Percentiles rank a stretch among this genome's conserved stretches.
Conservation (phyloP, 2,797 vertebrate species). For the Neosilurus mollespiculum region DNA sequence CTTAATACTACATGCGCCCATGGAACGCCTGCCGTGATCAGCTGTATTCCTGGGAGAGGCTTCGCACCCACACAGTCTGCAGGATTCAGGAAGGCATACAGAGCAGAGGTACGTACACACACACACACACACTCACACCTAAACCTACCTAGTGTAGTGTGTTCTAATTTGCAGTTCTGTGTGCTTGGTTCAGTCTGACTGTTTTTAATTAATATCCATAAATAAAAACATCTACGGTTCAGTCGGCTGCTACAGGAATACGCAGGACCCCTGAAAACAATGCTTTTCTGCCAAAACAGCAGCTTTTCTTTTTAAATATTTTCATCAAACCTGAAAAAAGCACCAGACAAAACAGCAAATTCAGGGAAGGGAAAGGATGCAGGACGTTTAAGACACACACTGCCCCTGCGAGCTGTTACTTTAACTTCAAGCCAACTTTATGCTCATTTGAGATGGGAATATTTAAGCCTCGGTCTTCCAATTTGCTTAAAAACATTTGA, state of each 20-base stretch:
- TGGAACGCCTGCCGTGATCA: slow-evolving; percentile 86
- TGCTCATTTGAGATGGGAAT: background rate
- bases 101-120: slow-evolving; percentile 78
- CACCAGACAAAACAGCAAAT: background rate
- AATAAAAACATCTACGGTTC: background rate
- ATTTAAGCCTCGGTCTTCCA: background rate
- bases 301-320: too few species aligned
- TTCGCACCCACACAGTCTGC: slow-evolving; percentile 81
- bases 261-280: background rate
- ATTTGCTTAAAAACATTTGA: background rate
- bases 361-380: background rate
- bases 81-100: slow-evolving; percentile 90
- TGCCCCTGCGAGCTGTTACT: background rate
- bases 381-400: background rate
- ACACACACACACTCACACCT: slow-evolving; percentile 4
- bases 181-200: background rate
- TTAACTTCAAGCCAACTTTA: background rate
- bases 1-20: slow-evolving; percentile 76
- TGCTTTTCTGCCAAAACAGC: background rate
- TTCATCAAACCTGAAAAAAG: background rate
- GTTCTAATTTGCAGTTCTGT: background rate
- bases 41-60: slow-evolving; percentile 85
- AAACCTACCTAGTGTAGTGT: background rate
- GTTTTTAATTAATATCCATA: background rate
- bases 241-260: background rate